Evolutionary conservation across 1,140 invertebrate genomes (phyloP).

Genomic region (Stenopsyche tienmushanensis): DNA sequence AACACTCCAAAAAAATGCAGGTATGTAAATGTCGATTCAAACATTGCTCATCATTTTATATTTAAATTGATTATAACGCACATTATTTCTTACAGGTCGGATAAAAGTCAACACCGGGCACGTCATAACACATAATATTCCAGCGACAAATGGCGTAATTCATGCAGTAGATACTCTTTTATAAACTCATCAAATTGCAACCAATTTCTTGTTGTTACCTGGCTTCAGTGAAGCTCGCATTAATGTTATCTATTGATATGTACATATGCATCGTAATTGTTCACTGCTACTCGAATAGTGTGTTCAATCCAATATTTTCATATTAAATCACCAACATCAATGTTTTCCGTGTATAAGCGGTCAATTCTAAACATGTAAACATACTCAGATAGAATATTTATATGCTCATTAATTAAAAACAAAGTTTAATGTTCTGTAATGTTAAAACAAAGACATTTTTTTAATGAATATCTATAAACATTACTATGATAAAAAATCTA

Average conservation of each 20-base stretch:
- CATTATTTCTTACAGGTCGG: conserved; percentile 64
- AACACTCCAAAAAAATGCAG: conserved; percentile 75
- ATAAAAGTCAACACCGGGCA: conserved; percentile 78
- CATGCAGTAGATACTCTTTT: conserved; percentile 79
- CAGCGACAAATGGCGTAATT: conserved; percentile 85
- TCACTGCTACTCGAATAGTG: too few species aligned
- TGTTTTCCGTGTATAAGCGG: too few species aligned
- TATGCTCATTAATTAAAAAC: too few species aligned
- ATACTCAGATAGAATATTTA: too few species aligned
- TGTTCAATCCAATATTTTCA: too few species aligned
- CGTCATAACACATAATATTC: conserved; percentile 77
- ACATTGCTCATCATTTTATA: conserved; percentile 2
- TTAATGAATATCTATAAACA: too few species aligned
- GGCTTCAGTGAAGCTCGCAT: conserved; percentile 53
- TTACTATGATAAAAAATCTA: too few species aligned
- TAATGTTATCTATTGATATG: neutral
- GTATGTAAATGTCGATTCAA: conserved; percentile 51
- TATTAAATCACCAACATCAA: too few species aligned
- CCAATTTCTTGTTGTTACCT: conserved; percentile 33
- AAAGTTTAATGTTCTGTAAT: too few species aligned
- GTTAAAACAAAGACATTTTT: too few species aligned
- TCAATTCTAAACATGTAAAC: too few species aligned
- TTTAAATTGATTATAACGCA: neutral
- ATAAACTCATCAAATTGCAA: conserved; percentile 47
- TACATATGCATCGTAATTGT: neutral